Evolutionary conservation across 1,140 invertebrate genomes (phyloP).

Genomic region (Magallana gigas): DNA sequence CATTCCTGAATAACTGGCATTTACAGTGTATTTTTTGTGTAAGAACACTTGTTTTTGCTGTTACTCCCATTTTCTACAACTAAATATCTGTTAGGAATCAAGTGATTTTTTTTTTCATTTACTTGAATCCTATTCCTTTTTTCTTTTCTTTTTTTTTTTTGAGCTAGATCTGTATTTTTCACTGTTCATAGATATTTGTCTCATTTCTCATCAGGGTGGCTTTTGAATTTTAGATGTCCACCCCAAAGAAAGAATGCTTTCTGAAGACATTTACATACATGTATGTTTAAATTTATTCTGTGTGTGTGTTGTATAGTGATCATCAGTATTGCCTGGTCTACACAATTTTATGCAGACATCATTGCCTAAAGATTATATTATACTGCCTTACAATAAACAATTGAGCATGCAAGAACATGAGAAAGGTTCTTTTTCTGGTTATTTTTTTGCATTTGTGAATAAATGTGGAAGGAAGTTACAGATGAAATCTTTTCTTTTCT

Average conservation of each 20-base stretch:
- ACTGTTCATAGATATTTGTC: neutral
- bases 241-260: neutral
- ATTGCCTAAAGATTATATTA: conserved; percentile 16
- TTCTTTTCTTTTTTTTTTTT: too few species aligned
- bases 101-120: too few species aligned
- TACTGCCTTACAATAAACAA: conserved; percentile 6
- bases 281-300: conserved; percentile 17
- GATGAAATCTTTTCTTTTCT: too few species aligned
- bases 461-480: conserved; percentile 10
- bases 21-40: too few species aligned
- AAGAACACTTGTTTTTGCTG: too few species aligned
- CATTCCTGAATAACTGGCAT: neutral
- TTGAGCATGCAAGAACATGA: neutral
- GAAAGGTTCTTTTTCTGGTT: neutral
- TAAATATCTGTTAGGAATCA: too few species aligned
- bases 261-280: neutral
- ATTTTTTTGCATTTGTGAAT: conserved; percentile 23
- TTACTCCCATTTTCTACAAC: too few species aligned
- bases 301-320: conserved; percentile 13
- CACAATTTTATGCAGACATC: conserved; percentile 19
- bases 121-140: too few species aligned
- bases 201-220: neutral
- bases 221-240: conserved; percentile 14
- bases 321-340: conserved; percentile 12
- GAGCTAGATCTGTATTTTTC: neutral